These are phyloP conservation scores for Adoxophyes honmai DNA, from an alignment of 1,140 invertebrate species.

Conservation along the genomic window DNA sequence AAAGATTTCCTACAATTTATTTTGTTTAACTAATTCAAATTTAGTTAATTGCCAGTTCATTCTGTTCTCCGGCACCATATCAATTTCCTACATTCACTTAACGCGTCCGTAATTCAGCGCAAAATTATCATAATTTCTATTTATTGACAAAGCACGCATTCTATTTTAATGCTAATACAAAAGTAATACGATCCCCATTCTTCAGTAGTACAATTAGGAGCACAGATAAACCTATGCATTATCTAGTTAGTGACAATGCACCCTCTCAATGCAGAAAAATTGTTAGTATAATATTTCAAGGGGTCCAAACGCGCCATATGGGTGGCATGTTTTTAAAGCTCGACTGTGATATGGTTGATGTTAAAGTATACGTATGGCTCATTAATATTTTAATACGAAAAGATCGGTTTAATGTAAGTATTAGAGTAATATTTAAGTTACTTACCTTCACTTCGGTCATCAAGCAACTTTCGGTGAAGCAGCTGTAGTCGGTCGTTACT, in stretches of 20 bases:
- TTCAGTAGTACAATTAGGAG: slow-evolving; percentile 62
- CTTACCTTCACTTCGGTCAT: no score
- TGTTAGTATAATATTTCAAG: slow-evolving; percentile 72
- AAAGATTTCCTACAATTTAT: no score
- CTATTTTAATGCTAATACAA: slow-evolving; percentile 64
- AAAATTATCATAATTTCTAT: slow-evolving; percentile 62
- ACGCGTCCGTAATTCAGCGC: slow-evolving; percentile 25
- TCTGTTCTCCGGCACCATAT: not conserved
- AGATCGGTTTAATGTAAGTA: no score
- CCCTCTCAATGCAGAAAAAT: slow-evolving; percentile 58
- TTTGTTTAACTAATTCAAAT: no score
- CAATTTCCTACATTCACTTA: slow-evolving; percentile 15
- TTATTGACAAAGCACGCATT: slow-evolving; percentile 41
- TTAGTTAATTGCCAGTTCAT: no score
- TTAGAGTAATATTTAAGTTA: no score
- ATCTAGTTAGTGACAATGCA: slow-evolving; percentile 67
- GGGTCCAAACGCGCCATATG: slow-evolving; percentile 65
- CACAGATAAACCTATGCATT: slow-evolving; percentile 70
- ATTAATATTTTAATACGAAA: slow-evolving; percentile 15
- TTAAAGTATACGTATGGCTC: slow-evolving; percentile 26
- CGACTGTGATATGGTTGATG: slow-evolving; percentile 38
- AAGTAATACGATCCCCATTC: slow-evolving; percentile 68
- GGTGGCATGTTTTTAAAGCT: slow-evolving; percentile 60
- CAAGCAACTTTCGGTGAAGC: no score
- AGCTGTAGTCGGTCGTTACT: no score